Evolutionary conservation across 2,888 invertebrate genomes (phyloP), one percentile per base, ranked within the genome.

Genomic region (Trichogramma evanescens): DNA sequence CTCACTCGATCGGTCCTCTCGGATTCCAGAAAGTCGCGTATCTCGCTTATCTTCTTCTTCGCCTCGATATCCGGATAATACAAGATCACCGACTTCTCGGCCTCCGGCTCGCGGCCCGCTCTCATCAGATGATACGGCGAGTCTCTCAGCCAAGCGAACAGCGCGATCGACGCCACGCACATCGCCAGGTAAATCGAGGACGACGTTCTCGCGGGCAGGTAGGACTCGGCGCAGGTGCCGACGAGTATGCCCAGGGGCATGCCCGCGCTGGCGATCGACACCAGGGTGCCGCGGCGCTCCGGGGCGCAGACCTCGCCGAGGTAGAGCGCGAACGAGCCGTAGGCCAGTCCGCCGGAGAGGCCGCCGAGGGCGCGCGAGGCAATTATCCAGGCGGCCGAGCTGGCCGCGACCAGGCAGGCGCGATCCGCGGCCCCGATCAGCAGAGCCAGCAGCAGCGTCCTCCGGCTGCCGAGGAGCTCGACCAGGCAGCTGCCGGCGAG

Each of bases 201-300:
- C 6, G 56, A 50, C n/a, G 73, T 67, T 13, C 67, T 58, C 1
- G 72, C 69, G 50, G 71, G 72, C 6, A 66, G 55, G 59, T 63
- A 66, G 61, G 73, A 66, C 8, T 71, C 65, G 2, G 71, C 58
- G 44, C 68, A 66, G 5, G 71, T 69, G 3, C 74, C 74, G 60
- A 75, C 66, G n/a, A 70, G 52, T 46, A 69, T 69, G 8, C 72
- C 75, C 2, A 73, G n/a, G 4, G 72, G 56, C 6, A 56, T 68
- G 3, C 76, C 76, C 0, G 71, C 44, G 1, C 70, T 66, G 46
- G 72, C 68, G 4, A 73, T 13, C 1, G 69, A 64, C 0, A 74
- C 68, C n/a, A 75, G 42, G 0, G 71, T 68, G 4, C 76, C 76
- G 0, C 76, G 70, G 7, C 74, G 72, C 4, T 55, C 65, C 2